These are phyloP conservation scores for Drosophila parabipectinata DNA, from an alignment of 1,140 invertebrate genomes.

Conservation along the genomic window DNA sequence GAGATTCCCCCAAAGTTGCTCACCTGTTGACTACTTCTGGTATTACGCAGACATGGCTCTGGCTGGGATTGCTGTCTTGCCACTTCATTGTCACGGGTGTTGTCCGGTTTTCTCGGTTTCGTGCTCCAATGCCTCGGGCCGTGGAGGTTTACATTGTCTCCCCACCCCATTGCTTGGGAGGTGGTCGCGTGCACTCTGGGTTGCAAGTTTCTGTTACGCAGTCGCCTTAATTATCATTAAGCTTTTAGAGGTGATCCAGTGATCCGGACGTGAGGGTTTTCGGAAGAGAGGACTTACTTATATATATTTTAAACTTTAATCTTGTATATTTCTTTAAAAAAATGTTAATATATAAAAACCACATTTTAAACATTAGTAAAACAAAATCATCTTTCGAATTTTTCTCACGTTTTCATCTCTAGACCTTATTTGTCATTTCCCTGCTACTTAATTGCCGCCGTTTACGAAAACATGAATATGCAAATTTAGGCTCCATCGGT, in stretches of 20 bases:
- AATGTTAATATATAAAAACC: too few relatives aligned
- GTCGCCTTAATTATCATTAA: conserved; percentile 49
- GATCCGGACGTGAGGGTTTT: not conserved
- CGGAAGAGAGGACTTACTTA: too few relatives aligned
- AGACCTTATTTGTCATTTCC: conserved; percentile 7
- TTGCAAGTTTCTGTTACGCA: conserved; percentile 73
- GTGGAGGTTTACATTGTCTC: not conserved
- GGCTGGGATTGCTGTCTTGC: conserved; percentile 33
- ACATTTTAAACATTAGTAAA: too few relatives aligned
- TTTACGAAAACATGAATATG: conserved; percentile 58
- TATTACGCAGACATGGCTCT: conserved; percentile 63
- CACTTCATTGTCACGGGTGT: conserved; percentile 70
- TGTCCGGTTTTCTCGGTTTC: conserved; percentile 39
- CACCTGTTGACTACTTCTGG: conserved; percentile 79
- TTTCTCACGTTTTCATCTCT: conserved; percentile 29
- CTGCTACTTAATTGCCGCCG: conserved; percentile 41
- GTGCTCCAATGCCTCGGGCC: conserved; percentile 48
- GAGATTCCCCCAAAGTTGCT: conserved; percentile 54
- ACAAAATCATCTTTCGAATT: too few relatives aligned
- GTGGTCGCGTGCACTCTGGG: conserved; percentile 38
- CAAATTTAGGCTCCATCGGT: conserved; percentile 26
- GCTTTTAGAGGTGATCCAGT: conserved; percentile 22
- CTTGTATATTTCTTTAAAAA: too few relatives aligned
- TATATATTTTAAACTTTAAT: too few relatives aligned
- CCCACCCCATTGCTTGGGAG: not conserved